A percentile compares a stretch with the other conserved stretches of the same genome.
Evolutionary conservation across 2,888 invertebrate species (phyloP).

Genomic region (Agrotis puta): DNA sequence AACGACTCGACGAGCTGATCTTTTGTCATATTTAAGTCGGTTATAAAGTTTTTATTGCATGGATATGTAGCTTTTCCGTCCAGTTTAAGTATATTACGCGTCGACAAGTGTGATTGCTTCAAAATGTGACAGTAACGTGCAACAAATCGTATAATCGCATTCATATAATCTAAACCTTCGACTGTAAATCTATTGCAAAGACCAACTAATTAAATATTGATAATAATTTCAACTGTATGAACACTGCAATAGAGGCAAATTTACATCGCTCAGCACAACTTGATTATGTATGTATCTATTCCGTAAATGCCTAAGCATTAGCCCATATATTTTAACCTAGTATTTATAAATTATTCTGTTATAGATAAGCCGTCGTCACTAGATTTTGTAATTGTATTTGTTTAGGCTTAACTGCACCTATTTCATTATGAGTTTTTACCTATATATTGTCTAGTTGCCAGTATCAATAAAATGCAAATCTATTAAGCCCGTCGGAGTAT

Average conservation of each 20-base stretch:
- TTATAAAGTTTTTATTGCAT: too few species aligned
- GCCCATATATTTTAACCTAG: constrained; percentile 43
- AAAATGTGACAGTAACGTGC: neutral
- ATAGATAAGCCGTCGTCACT: constrained; percentile 7
- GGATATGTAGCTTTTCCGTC: too few species aligned
- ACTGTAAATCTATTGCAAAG: constrained; percentile 39
- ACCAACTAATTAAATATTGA: constrained; percentile 21
- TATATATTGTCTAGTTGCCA: too few species aligned
- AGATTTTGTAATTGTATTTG: constrained; percentile 9
- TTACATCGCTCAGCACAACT: constrained; percentile 16
- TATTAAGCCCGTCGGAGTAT: too few species aligned
- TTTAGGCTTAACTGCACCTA: neutral
- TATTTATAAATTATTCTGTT: constrained; percentile 34
- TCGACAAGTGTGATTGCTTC: too few species aligned
- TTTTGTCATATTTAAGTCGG: too few species aligned
- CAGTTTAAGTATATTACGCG: too few species aligned
- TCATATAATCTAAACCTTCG: constrained; percentile 31
- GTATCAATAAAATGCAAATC: too few species aligned
- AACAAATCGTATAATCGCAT: constrained; percentile 40
- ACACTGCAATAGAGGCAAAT: constrained; percentile 3
- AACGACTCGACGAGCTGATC: too few species aligned
- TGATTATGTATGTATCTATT: constrained; percentile 51
- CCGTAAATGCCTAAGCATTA: constrained; percentile 22
- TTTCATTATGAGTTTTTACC: too few species aligned
- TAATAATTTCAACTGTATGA: constrained; percentile 40